These are phyloP conservation scores for Piezodorus guildinii DNA, from an alignment of 1,140 invertebrate species.

Conservation along the genomic window DNA sequence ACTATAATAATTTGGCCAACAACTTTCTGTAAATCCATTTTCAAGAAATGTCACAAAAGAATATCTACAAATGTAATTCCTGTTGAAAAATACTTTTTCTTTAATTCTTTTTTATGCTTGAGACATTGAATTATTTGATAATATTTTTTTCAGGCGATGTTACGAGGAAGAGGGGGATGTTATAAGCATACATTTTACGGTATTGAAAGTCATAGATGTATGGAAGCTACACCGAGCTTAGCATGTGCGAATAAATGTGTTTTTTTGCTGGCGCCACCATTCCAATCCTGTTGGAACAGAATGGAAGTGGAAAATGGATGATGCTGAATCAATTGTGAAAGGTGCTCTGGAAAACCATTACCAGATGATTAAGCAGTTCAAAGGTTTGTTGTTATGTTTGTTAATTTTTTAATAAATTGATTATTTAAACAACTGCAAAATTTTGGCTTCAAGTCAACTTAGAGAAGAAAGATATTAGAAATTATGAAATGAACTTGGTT, in stretches of 20 bases:
- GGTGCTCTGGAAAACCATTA: constrained; percentile 44
- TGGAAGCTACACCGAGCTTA: constrained; percentile 52
- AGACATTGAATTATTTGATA: neutral
- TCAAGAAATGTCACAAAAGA: too few species aligned
- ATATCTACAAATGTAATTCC: neutral
- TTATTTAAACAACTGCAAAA: neutral
- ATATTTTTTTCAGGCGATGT: constrained; percentile 40
- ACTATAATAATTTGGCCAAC: too few species aligned
- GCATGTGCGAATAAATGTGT: constrained; percentile 60
- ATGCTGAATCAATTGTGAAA: constrained; percentile 42
- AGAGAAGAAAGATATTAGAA: neutral
- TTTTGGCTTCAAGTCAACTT: neutral
- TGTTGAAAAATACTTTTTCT: neutral
- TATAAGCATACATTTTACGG: constrained; percentile 59
- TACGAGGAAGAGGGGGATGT: constrained; percentile 50
- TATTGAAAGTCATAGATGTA: constrained; percentile 51
- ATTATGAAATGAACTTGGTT: too few species aligned
- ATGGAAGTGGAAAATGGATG: constrained; percentile 54
- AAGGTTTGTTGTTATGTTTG: constrained; percentile 33
- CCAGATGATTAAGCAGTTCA: constrained; percentile 50
- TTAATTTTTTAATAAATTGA: too few species aligned
- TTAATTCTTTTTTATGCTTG: neutral
- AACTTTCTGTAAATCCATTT: too few species aligned
- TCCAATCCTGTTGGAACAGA: constrained; percentile 59
- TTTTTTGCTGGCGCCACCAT: constrained; percentile 56